A percentile compares a stretch with the other conserved stretches of the same genome.
These are phyloP conservation scores for Medauroidea extradentata DNA, from an alignment of 1,140 invertebrate species.

Conservation along the genomic window DNA sequence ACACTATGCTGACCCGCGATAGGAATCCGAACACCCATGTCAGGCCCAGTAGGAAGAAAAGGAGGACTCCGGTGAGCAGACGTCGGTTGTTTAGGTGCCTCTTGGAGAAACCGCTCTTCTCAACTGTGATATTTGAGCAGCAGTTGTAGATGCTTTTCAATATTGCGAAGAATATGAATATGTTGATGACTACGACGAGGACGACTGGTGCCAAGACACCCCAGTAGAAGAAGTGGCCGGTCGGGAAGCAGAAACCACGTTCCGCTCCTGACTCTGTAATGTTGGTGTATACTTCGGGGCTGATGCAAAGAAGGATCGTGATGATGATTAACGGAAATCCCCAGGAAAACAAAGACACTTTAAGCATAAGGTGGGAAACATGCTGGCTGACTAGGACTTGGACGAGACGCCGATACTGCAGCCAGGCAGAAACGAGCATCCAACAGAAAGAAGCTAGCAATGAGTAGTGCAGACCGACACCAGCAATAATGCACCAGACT, in stretches of 20 bases:
- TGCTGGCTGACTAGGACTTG: slow-evolving; percentile 48
- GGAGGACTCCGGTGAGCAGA: background rate
- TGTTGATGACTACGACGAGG: slow-evolving; percentile 5
- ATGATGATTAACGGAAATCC: slow-evolving; percentile 17
- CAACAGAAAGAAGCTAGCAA: slow-evolving; percentile 14
- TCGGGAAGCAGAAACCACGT: slow-evolving; percentile 12
- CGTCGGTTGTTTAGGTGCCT: background rate
- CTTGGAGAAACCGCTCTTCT: background rate
- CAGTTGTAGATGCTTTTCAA: background rate
- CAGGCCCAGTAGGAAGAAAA: slow-evolving; percentile 17
- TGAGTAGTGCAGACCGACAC: slow-evolving; percentile 12
- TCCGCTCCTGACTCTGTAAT: background rate
- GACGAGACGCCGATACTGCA: slow-evolving; percentile 14
- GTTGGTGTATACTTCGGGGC: background rate
- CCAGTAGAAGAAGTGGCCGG: slow-evolving; percentile 2
- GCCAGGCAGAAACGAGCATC: slow-evolving; percentile 12
- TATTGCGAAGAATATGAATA: slow-evolving; percentile 1
- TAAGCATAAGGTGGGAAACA: slow-evolving; percentile 44
- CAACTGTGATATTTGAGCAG: background rate
- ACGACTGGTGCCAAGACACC: slow-evolving; percentile 11
- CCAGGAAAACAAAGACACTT: slow-evolving; percentile 49
- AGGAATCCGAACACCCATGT: slow-evolving; percentile 14
- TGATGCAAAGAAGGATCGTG: no score
- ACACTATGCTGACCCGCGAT: background rate
- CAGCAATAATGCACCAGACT: slow-evolving; percentile 3